Evolutionary conservation across 1,140 invertebrate genomes (phyloP).

Genomic region (Brachystomella parvula): DNA sequence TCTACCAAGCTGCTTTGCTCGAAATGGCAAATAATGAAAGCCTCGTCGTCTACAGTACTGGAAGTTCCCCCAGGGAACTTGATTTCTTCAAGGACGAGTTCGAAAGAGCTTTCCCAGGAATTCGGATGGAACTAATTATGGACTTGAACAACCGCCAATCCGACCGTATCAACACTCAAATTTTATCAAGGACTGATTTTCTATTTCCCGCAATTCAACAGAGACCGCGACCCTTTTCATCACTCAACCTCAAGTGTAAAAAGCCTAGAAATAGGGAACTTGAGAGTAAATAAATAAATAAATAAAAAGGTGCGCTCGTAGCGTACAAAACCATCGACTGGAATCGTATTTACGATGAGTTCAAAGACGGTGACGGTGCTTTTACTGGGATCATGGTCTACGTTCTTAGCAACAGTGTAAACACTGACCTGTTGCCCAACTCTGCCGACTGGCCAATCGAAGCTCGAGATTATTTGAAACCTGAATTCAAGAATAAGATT

Average conservation of each 20-base stretch:
- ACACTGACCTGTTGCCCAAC: slow-evolving; percentile 10
- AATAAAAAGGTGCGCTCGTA: slow-evolving; percentile 14
- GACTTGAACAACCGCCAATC: slow-evolving; percentile 21
- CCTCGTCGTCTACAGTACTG: slow-evolving; percentile 20
- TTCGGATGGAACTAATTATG: slow-evolving; percentile 12
- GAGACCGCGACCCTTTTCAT: too few relatives aligned
- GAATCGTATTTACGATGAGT: slow-evolving; percentile 14
- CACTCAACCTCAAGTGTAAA: too few relatives aligned
- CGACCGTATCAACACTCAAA: slow-evolving; percentile 19
- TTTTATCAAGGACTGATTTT: slow-evolving; percentile 19
- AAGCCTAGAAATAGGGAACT: too few relatives aligned
- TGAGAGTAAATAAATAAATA: too few relatives aligned
- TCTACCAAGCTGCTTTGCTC: slow-evolving; percentile 14
- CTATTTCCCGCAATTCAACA: slow-evolving; percentile 20
- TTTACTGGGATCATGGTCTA: slow-evolving; percentile 11
- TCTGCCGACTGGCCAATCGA: slow-evolving; percentile 16
- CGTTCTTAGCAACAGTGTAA: slow-evolving; percentile 17
- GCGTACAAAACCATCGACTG: slow-evolving; percentile 14
- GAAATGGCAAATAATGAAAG: slow-evolving; percentile 13
- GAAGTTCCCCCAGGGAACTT: slow-evolving; percentile 16
- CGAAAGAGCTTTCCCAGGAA: slow-evolving; percentile 1
- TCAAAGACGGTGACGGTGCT: slow-evolving; percentile 18
- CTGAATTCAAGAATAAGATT: slow-evolving; percentile 13
- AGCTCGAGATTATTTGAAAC: slow-evolving; percentile 15
- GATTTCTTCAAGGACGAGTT: slow-evolving; percentile 12